These are phyloP conservation scores for Pterostichus madidus DNA, from an alignment of 2,888 invertebrate species.

Conservation along the genomic window DNA sequence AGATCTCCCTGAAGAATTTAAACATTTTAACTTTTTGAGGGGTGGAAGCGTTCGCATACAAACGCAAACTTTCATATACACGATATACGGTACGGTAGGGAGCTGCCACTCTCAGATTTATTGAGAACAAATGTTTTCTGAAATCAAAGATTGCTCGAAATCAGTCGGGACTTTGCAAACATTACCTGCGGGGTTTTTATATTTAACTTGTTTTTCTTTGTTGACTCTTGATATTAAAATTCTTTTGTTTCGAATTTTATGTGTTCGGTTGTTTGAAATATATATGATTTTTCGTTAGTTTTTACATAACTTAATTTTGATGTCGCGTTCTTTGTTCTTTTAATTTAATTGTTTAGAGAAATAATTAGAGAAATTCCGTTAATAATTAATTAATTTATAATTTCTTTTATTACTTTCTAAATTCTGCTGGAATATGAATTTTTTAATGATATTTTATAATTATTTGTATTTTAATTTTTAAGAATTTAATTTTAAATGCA, in stretches of 20 bases:
- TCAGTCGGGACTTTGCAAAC: conserved; percentile 58
- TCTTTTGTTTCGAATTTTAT: conserved; percentile 24
- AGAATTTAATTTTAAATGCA: conserved; percentile 1
- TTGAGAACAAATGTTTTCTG: conserved; percentile 73
- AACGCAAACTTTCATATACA: conserved; percentile 64
- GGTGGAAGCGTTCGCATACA: conserved; percentile 69
- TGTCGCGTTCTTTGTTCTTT: conserved; percentile 18
- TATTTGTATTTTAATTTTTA: conserved; percentile 9
- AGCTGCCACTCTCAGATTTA: conserved; percentile 74
- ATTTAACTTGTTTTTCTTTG: conserved; percentile 58
- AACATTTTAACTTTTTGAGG: conserved; percentile 76
- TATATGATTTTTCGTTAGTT: conserved; percentile 2
- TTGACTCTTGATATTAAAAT: conserved; percentile 56
- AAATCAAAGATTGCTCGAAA: conserved; percentile 71
- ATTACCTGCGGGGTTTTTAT: conserved; percentile 49
- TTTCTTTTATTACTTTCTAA: conserved; percentile 46
- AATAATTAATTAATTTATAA: conserved; percentile 39
- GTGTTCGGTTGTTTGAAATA: background rate
- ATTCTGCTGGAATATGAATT: conserved; percentile 34
- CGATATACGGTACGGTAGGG: conserved; percentile 72
- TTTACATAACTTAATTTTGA: conserved; percentile 34
- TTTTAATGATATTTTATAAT: conserved; percentile 30
- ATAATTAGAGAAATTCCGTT: conserved; percentile 43
- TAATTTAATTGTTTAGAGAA: conserved; percentile 20
- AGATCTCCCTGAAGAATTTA: conserved; percentile 76